Base-by-base conservation (phyloP, 2,113 vertebrate genomes). In the Myiozetetes cayanensis region DNA sequence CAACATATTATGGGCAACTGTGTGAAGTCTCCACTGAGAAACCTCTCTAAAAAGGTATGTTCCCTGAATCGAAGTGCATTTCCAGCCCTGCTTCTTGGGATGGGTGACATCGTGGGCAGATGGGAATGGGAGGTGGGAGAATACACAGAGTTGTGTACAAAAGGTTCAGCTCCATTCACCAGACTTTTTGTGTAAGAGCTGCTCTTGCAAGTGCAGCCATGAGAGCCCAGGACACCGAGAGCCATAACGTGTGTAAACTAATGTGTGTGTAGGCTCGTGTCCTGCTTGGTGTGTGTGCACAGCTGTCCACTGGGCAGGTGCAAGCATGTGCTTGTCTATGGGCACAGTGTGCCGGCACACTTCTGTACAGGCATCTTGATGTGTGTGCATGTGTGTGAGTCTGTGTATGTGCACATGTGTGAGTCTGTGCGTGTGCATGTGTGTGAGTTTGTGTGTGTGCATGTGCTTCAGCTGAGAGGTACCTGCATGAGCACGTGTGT, bases 1-100 rank as follows among this genome's bases (percentile, higher is more conserved):
- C 96, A 95, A 86, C 93, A 96, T 98, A 98, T 97, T 97, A 99
- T 99, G 99, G 99, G 99, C 96, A 99, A 99, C 98, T 99, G 99
- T 98, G 98, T 99, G 97, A 99, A 99, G 98, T 99, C 99, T 96
- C 98, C 98, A 94, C 98, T 99, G 96, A 99, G 98, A 98, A 98
- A 98, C 96, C 98, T 99, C 98, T 99, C 98, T 80, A 99, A 98
- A 98, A 99, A 99, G 99, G 99, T 99, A 99, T 97, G 99, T 98
- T 96, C 93, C 87, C 84, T 31, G 70, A 85, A 59, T 91, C 53
- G 24, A 91, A 87, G 59, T 72, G 62, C 67, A 2, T 78, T 91
- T 88, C 65, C 73, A 88, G 63, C 68, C 90, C 90, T 85, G 72
- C 86, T 83, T 63, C 94, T 79, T 92, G 50, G 82, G 95, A 92